Conservation (phyloP, 1,140 invertebrate genomes). For the Orchestia grillus region DNA sequence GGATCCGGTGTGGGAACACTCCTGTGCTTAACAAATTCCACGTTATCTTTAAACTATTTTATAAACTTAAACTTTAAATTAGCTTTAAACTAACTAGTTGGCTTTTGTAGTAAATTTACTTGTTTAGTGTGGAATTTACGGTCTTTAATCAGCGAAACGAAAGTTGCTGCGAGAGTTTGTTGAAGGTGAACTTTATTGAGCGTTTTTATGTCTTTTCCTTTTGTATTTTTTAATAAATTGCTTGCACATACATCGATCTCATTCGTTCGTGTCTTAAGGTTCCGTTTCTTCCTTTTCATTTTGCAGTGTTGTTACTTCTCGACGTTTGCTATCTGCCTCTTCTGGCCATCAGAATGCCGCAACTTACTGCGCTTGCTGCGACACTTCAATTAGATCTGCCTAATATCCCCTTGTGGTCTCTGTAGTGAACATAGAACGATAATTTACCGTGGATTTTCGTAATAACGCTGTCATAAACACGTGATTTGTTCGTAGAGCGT, state of each 20-base stretch:
- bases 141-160: background rate
- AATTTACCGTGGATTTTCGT: no score
- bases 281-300: background rate
- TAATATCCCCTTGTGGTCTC: background rate
- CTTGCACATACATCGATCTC: background rate
- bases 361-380: background rate
- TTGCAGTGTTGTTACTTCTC: background rate
- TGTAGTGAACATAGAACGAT: background rate
- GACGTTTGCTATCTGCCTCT: background rate
- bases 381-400: background rate
- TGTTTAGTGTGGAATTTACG: background rate
- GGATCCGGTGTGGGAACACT: no score
- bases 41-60: no score
- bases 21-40: no score
- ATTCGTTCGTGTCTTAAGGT: background rate
- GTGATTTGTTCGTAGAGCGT: background rate
- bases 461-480: background rate
- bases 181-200: no score
- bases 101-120: background rate
- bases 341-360: background rate
- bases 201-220: background rate
- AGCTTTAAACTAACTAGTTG: background rate
- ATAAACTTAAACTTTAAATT: background rate
- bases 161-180: no score
- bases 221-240: background rate